A percentile compares a stretch with the other conserved stretches of the same genome.
These are phyloP conservation scores for Glossophaga mutica DNA, from an alignment of 2,797 vertebrate genomes.

Conservation along the genomic window DNA sequence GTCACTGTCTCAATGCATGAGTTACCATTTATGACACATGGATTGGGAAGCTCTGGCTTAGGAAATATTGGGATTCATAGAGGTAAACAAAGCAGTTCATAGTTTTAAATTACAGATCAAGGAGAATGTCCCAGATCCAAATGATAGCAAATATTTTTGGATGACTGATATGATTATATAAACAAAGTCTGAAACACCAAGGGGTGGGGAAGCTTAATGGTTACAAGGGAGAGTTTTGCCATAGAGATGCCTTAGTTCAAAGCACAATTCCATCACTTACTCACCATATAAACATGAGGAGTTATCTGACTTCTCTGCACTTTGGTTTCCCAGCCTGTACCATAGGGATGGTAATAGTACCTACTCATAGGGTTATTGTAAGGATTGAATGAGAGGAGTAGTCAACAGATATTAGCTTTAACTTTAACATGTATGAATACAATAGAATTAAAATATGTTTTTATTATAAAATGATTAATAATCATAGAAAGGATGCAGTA, in stretches of 20 bases:
- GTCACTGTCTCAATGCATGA: background rate
- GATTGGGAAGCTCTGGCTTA: background rate
- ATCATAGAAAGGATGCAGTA: background rate
- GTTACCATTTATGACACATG: background rate
- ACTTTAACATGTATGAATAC: background rate
- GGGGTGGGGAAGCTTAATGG: background rate
- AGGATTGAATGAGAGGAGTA: background rate
- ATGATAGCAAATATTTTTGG: background rate
- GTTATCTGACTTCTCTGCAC: background rate
- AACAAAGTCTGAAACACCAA: background rate
- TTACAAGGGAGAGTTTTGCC: background rate
- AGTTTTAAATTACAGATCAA: no score
- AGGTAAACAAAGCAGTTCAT: no score
- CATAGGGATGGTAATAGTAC: background rate
- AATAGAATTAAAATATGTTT: background rate
- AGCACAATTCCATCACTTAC: background rate
- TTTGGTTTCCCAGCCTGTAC: background rate
- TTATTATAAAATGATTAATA: background rate
- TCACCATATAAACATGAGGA: background rate
- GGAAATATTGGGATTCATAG: background rate
- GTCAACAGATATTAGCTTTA: background rate
- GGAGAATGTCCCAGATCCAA: background rate
- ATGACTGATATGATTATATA: background rate
- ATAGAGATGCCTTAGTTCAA: background rate
- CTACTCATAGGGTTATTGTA: background rate